These are phyloP conservation scores for Corydoras maculifer DNA, from an alignment of 2,113 vertebrate genomes.

Conservation along the genomic window DNA sequence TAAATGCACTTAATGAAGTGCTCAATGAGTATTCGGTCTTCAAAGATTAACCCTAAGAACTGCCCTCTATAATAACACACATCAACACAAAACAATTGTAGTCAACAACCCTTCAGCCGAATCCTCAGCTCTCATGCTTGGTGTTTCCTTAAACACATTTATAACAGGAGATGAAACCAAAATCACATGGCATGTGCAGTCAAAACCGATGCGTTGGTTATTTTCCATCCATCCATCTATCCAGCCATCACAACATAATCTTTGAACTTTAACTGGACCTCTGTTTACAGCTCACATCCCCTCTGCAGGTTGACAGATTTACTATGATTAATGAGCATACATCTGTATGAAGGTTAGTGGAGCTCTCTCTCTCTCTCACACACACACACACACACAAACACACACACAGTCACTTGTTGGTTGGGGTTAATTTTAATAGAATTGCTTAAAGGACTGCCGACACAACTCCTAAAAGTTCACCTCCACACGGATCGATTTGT, in stretches of 20 bases:
- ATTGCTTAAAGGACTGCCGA: conserved; percentile 6
- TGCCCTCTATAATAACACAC: no score
- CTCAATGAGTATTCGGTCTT: no score
- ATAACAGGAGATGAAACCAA: no score
- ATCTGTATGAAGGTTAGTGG: conserved; percentile 20
- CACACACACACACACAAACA: not conserved
- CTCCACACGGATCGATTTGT: conserved; percentile 29
- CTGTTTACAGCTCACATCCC: conserved; percentile 16
- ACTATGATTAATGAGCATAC: conserved; percentile 39
- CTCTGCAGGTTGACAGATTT: conserved; percentile 27
- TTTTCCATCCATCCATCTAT: conserved; percentile 7
- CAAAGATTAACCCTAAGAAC: no score
- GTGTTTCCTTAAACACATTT: no score
- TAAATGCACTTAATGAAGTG: no score
- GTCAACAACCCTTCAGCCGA: no score
- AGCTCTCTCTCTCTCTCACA: not conserved
- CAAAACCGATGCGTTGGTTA: no score
- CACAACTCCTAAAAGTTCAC: conserved; percentile 20
- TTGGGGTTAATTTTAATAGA: conserved; percentile 27
- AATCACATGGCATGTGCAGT: no score
- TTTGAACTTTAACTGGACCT: conserved; percentile 9
- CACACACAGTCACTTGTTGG: not conserved
- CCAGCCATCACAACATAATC: conserved; percentile 17
- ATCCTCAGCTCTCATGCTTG: no score
- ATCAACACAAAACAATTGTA: no score